Conservation (phyloP, 2,797 vertebrate species). For the Nannoperca australis region DNA sequence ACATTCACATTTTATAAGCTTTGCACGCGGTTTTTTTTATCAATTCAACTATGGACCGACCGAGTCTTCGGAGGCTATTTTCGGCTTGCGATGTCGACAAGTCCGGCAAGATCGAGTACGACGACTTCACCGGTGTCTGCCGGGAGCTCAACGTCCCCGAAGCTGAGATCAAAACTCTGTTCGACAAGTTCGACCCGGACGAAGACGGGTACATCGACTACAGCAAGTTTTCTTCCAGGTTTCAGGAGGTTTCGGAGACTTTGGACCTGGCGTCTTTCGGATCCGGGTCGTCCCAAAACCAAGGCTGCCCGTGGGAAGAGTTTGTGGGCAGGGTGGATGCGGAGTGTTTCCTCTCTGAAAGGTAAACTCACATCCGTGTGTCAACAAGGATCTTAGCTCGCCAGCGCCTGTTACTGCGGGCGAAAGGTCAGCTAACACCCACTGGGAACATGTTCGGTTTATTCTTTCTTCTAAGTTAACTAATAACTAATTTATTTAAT, state of each 20-base stretch:
- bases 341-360: constrained; percentile 65
- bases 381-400: background rate
- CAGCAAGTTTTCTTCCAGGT: constrained; percentile 82
- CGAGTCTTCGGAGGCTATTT: constrained; percentile 66
- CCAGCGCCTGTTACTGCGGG: background rate
- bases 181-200: constrained; percentile 81
- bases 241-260: constrained; percentile 82
- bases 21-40: constrained; percentile 12
- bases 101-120: constrained; percentile 82
- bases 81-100: constrained; percentile 84
- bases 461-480: background rate
- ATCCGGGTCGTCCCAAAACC: constrained; percentile 25
- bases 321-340: constrained; percentile 74
- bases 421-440: background rate
- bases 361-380: constrained; percentile 64
- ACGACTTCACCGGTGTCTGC: constrained; percentile 84
- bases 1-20: background rate
- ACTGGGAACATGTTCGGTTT: background rate
- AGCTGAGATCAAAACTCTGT: constrained; percentile 73
- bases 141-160: constrained; percentile 82
- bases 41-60: constrained; percentile 63
- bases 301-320: constrained; percentile 72
- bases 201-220: constrained; percentile 84
- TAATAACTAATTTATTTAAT: background rate
- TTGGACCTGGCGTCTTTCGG: constrained; percentile 73